These are phyloP conservation scores for Mormyrus iriodes DNA, from an alignment of 2,113 vertebrate species.

Conservation along the genomic window DNA sequence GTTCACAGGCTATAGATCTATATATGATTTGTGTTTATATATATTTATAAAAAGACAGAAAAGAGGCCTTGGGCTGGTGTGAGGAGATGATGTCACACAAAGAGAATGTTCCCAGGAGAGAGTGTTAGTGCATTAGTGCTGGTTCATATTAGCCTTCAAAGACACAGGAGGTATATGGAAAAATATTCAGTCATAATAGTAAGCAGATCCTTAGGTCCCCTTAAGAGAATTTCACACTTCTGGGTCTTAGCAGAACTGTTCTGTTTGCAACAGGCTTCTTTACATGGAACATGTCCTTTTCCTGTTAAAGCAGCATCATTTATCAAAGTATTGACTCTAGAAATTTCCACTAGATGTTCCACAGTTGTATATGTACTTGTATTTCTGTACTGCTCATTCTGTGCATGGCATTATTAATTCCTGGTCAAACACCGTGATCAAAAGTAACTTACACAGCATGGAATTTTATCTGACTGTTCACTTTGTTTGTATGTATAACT, in stretches of 20 bases:
- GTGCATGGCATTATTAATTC: background rate
- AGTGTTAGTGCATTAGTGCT: constrained; percentile 36
- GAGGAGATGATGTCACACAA: constrained; percentile 46
- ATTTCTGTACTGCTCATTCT: background rate
- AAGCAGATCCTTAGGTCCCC: background rate
- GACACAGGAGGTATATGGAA: constrained; percentile 22
- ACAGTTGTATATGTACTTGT: background rate
- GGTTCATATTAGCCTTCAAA: constrained; percentile 47
- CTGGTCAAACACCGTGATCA: background rate
- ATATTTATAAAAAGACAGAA: background rate
- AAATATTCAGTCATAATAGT: constrained; percentile 4
- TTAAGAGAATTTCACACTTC: background rate
- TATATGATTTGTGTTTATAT: constrained; percentile 22
- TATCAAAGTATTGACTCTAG: background rate
- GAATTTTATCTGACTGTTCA: background rate
- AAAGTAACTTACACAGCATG: background rate
- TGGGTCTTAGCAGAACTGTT: background rate
- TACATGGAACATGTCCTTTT: background rate
- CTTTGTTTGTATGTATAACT: background rate
- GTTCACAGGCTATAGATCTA: background rate
- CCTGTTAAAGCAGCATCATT: background rate
- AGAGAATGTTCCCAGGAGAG: constrained; percentile 45
- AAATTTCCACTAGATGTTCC: background rate
- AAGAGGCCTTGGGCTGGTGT: constrained; percentile 13
- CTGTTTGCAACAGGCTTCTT: background rate